phyloP scores from a whole-genome alignment of 1,140 invertebrate species.

The Idris sp. region DNA sequence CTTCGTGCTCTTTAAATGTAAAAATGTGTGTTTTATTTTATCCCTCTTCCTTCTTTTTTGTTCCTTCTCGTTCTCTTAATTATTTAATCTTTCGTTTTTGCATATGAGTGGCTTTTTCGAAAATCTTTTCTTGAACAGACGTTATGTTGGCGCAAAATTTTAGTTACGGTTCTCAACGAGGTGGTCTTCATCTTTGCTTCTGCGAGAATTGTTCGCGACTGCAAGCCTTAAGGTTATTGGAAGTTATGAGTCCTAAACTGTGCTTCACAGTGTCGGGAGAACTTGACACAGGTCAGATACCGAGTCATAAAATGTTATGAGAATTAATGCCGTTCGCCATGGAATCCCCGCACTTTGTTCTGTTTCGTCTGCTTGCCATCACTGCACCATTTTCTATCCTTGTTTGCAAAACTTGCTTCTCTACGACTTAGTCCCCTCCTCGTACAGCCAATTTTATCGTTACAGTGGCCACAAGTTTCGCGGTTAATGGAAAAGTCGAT shows the following conservation, averaged over 20 bases:
- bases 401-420: constrained; percentile 41
- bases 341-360: constrained; percentile 44
- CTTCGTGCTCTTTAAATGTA: constrained; percentile 33
- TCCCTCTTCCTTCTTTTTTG: not conserved
- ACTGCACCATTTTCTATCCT: constrained; percentile 46
- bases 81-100: constrained; percentile 13
- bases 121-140: constrained; percentile 12
- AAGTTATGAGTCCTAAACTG: constrained; percentile 77
- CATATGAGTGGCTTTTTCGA: not conserved
- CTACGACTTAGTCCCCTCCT: constrained; percentile 48
- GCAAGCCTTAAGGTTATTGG: constrained; percentile 77
- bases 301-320: constrained; percentile 78
- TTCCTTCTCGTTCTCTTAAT: too few relatives aligned
- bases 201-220: constrained; percentile 68
- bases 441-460: constrained; percentile 73
- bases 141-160: constrained; percentile 18
- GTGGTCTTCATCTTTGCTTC: constrained; percentile 43
- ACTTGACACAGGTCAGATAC: constrained; percentile 78
- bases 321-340: constrained; percentile 74
- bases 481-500: constrained; percentile 77
- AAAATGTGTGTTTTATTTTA: constrained; percentile 32
- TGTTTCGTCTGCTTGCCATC: constrained; percentile 45
- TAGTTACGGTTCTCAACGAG: constrained; percentile 42
- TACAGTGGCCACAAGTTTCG: constrained; percentile 73
- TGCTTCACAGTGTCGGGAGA: constrained; percentile 71